Evolutionary conservation across 2,113 vertebrate species (phyloP).

Genomic region (Fukomys damarensis): DNA sequence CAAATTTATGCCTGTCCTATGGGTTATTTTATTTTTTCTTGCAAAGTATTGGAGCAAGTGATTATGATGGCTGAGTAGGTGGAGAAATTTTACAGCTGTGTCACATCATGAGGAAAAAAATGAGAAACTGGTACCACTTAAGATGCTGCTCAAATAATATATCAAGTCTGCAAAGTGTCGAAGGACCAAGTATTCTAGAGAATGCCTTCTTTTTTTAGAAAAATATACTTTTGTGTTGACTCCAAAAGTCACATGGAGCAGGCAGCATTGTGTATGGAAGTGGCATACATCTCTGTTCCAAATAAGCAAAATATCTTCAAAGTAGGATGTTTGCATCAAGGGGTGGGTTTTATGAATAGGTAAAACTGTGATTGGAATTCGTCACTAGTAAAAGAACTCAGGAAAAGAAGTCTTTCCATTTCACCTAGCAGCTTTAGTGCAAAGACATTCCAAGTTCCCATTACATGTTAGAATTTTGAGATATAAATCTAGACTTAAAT

Average conservation of each 20-base stretch:
- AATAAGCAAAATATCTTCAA: conserved; percentile 6
- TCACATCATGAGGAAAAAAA: neutral
- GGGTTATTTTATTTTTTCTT: neutral
- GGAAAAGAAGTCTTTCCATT: neutral
- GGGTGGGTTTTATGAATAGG: neutral
- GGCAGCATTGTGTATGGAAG: neutral
- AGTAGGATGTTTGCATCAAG: neutral
- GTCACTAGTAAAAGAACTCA: neutral
- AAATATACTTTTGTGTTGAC: conserved; percentile 26
- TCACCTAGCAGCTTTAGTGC: neutral
- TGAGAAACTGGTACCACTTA: neutral
- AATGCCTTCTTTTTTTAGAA: neutral
- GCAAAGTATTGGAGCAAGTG: neutral
- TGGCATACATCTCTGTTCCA: neutral
- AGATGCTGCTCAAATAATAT: neutral
- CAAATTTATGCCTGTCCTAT: neutral
- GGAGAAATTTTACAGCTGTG: conserved; percentile 6
- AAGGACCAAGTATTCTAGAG: neutral
- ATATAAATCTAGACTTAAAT: neutral
- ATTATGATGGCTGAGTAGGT: neutral
- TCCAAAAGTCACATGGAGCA: neutral
- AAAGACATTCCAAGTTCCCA: neutral
- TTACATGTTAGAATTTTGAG: neutral
- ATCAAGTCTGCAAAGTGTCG: neutral
- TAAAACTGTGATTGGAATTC: neutral